A percentile compares a stretch with the other conserved stretches of the same genome.
phyloP scores from a whole-genome alignment of 2,888 invertebrate genomes.

The Salticus scenicus region DNA sequence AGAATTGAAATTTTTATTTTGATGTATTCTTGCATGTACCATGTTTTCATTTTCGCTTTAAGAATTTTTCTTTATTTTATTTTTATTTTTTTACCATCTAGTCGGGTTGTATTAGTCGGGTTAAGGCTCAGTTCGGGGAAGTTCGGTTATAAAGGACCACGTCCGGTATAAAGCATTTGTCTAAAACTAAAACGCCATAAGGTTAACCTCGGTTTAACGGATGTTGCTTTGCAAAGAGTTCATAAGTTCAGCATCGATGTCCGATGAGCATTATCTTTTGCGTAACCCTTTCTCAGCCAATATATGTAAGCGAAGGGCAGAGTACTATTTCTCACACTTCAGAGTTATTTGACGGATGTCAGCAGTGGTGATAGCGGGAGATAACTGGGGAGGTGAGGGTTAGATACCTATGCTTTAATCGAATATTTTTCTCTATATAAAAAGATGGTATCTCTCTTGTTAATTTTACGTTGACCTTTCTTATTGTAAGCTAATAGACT shows the following conservation, averaged over 20 bases:
- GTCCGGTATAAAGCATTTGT: background rate
- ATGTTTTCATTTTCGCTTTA: slow-evolving; percentile 50
- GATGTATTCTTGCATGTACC: slow-evolving; percentile 2
- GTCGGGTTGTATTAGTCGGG: background rate
- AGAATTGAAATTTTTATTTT: slow-evolving; percentile 22
- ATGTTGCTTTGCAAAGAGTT: background rate
- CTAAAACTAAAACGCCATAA: background rate
- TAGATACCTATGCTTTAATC: too few relatives aligned
- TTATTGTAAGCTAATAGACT: too few relatives aligned
- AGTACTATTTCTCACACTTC: background rate
- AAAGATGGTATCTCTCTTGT: too few relatives aligned
- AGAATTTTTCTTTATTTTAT: slow-evolving; percentile 53
- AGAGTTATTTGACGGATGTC: background rate
- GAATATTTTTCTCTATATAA: too few relatives aligned
- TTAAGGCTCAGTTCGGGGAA: background rate
- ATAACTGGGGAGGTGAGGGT: too few relatives aligned
- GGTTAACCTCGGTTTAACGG: background rate
- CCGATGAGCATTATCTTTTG: background rate
- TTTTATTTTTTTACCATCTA: slow-evolving; percentile 17
- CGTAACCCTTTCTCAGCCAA: background rate
- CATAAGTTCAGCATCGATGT: background rate
- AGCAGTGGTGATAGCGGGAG: background rate
- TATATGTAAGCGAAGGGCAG: background rate
- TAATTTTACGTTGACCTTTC: too few relatives aligned
- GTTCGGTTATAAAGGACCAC: background rate